Evolutionary conservation across 2,888 invertebrate species (phyloP).

Genomic region (Eledone cirrhosa): DNA sequence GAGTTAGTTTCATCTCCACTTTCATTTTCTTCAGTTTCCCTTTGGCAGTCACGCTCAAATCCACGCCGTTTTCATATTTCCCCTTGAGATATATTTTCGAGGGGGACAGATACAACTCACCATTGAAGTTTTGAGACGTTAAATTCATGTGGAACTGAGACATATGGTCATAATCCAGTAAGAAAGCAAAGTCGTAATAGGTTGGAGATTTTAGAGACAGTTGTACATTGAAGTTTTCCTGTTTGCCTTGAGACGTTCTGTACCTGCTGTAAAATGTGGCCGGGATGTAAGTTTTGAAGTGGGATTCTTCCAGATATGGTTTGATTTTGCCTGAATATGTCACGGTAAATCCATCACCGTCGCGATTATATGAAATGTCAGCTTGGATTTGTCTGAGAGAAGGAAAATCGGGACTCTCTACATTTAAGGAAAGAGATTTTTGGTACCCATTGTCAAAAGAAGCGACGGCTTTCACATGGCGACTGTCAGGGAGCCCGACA

Average conservation of each 20-base stretch:
- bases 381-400: not conserved
- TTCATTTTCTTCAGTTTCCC: not conserved
- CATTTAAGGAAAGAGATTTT: not conserved
- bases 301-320: not conserved
- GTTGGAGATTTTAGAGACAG: no score
- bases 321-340: not conserved
- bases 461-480: not conserved
- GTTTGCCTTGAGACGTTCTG: no score
- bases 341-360: not conserved
- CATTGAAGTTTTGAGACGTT: no score
- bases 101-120: no score
- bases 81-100: no score
- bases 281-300: not conserved
- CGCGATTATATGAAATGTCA: not conserved
- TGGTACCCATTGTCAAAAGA: not conserved
- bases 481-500: not conserved
- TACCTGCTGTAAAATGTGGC: no score
- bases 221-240: no score
- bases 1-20: not conserved
- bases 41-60: no score
- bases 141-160: no score
- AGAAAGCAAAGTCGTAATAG: no score
- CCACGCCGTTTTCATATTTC: no score
- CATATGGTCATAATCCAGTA: no score
- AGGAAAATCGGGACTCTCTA: conserved; percentile 3